These are phyloP conservation scores for Leptoclinus maculatus DNA, from an alignment of 2,797 vertebrate genomes.

Conservation along the genomic window DNA sequence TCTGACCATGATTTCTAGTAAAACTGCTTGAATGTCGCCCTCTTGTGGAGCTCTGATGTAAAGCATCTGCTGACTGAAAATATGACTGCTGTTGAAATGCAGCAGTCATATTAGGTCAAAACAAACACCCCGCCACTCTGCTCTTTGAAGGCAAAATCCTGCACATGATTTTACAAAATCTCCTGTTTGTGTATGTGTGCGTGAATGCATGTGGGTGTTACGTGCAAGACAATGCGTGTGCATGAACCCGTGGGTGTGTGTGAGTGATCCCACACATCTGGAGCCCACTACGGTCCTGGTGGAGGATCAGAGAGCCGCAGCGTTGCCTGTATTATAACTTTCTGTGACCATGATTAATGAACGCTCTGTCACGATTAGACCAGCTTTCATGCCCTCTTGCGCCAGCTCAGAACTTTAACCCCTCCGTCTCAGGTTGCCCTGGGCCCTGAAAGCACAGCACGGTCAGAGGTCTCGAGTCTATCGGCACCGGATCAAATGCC, in stretches of 20 bases:
- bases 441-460: slow-evolving; percentile 44
- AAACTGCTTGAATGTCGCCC: slow-evolving; percentile 40
- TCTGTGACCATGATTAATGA: slow-evolving; percentile 79
- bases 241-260: slow-evolving; percentile 2
- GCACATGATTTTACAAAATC: slow-evolving; percentile 24
- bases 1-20: background rate
- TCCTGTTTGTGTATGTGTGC: background rate
- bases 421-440: slow-evolving; percentile 56
- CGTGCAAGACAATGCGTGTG: slow-evolving; percentile 20
- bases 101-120: slow-evolving; percentile 28
- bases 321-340: slow-evolving; percentile 50
- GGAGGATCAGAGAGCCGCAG: slow-evolving; percentile 62
- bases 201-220: slow-evolving; percentile 11
- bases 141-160: slow-evolving; percentile 24
- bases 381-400: slow-evolving; percentile 61
- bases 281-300: slow-evolving; percentile 58
- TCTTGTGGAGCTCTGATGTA: slow-evolving; percentile 53
- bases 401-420: slow-evolving; percentile 52
- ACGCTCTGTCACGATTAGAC: slow-evolving; percentile 49
- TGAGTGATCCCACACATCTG: slow-evolving; percentile 67
- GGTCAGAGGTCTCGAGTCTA: slow-evolving; percentile 67
- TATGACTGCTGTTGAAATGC: background rate
- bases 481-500: slow-evolving; percentile 63
- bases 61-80: slow-evolving; percentile 7
- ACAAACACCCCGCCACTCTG: slow-evolving; percentile 26